A percentile compares a stretch with the other conserved stretches of the same genome.
These are phyloP conservation scores for Sphaeridia pumilis DNA, from an alignment of 2,888 invertebrate genomes.

Conservation along the genomic window DNA sequence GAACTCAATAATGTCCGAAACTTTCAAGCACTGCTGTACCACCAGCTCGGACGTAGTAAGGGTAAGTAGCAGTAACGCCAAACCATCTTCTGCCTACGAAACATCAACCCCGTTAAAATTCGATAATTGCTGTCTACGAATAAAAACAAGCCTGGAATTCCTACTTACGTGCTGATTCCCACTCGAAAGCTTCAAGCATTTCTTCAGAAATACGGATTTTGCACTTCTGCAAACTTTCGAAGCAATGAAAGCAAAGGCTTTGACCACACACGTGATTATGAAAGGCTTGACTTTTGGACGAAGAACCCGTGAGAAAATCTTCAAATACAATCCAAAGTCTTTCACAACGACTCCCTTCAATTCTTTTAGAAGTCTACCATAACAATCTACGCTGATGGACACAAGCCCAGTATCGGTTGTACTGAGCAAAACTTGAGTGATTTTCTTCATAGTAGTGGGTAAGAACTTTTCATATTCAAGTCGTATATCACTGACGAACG, in stretches of 20 bases:
- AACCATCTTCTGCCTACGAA: conserved; percentile 10
- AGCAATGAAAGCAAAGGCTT: conserved; percentile 90
- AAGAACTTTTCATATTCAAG: conserved; percentile 83
- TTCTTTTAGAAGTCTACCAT: conserved; percentile 83
- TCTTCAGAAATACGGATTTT: conserved; percentile 21
- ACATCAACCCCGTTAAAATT: background rate
- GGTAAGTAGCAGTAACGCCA: conserved; percentile 1
- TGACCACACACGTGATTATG: conserved; percentile 85
- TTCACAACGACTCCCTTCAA: conserved; percentile 70
- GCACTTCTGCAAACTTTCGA: conserved; percentile 72
- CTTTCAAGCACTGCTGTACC: background rate
- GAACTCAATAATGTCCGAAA: background rate
- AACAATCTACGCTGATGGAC: conserved; percentile 71
- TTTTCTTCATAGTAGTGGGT: conserved; percentile 56
- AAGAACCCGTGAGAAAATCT: conserved; percentile 35
- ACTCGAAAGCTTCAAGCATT: conserved; percentile 12
- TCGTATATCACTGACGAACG: conserved; percentile 73
- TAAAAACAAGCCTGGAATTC: background rate
- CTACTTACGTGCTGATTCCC: conserved; percentile 1
- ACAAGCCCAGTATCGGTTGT: conserved; percentile 71
- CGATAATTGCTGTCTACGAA: background rate
- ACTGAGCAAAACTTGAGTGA: conserved; percentile 54
- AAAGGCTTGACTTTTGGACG: conserved; percentile 45
- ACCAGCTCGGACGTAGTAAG: background rate
- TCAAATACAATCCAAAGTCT: conserved; percentile 60